Evolutionary conservation across 2,113 vertebrate genomes (phyloP), one percentile per base, ranked within the genome.

Genomic region (Gobio gobio): DNA sequence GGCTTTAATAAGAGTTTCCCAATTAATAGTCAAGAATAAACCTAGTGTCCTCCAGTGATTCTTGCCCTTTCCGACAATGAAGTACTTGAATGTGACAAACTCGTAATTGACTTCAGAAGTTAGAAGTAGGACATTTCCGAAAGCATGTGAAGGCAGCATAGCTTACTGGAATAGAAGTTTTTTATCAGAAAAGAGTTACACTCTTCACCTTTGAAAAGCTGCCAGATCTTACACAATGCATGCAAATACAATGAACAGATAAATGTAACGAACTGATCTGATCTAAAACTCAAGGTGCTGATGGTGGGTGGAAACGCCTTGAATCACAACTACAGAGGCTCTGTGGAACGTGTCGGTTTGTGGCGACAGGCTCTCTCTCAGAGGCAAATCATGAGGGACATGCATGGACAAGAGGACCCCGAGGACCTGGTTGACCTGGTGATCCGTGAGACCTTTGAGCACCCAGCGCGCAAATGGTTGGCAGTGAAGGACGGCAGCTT

Each of bases 271-370:
- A 26, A 26, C 0, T n/a, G 58, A 58, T 82, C 40, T 88, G 70
- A 87, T 89, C 36, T 79, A n/a, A 82, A 88, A 70, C 24, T 58
- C 51, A 81, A 89, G 93, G 96, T 97, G 82, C 95, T 99, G 85
- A 98, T 98, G 96, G 91, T 99, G 83, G 98, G 98, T 29, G 98
- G 98, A 56, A 98, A 97, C 18, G 93, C 96, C 83, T 94, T 96
- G 84, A 97, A 97, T 90, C 97, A 98, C 89, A 98, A 99, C 90
- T 99, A 96, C 92, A 93, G 98, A 87, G 98, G 98, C 84, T 94
- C 96, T 0, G 83, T 99, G 24, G 97, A 98, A 83, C 95, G 94
- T 88, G 94, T 99, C 88, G 95, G 94, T 84, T 93, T 99, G 51
- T 99, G 98, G 98, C 95, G 95, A 86, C 94, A 95, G 79, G 96